Evolutionary conservation across 2,113 vertebrate genomes (phyloP).

Genomic region (Epinephelus cyanopodus): DNA sequence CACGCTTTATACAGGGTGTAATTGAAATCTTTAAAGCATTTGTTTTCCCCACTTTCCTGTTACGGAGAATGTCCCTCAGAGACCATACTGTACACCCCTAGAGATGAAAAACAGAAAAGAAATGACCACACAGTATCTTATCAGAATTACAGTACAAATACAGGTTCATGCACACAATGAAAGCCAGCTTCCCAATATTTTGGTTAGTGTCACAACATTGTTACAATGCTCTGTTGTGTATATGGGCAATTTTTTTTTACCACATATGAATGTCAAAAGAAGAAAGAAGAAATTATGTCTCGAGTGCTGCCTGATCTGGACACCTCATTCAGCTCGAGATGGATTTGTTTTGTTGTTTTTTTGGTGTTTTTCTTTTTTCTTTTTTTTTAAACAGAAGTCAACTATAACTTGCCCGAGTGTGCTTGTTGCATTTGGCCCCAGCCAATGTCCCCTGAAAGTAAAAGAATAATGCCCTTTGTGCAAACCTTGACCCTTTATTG

Average conservation of each 20-base stretch:
- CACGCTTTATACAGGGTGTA: conserved; percentile 39
- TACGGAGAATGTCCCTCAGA: conserved; percentile 43
- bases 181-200: conserved; percentile 85
- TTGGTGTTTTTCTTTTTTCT: conserved; percentile 36
- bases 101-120: conserved; percentile 63
- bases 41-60: conserved; percentile 41
- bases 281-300: conserved; percentile 47
- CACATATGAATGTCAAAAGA: conserved; percentile 63
- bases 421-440: conserved; percentile 64
- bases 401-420: conserved; percentile 35
- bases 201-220: conserved; percentile 81
- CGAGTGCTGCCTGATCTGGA: conserved; percentile 49
- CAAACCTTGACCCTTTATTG: conserved; percentile 68
- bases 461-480: conserved; percentile 79
- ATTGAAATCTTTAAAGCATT: conserved; percentile 64
- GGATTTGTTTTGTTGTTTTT: conserved; percentile 40
- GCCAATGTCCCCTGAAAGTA: conserved; percentile 57
- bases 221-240: conserved; percentile 80
- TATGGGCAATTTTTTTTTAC: conserved; percentile 60
- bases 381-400: conserved; percentile 37
- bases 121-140: conserved; percentile 69
- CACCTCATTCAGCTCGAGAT: conserved; percentile 31
- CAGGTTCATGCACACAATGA: conserved; percentile 86
- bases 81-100: conserved; percentile 65
- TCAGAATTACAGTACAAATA: conserved; percentile 84